Percentiles rank a stretch among this genome's conserved stretches.
These are phyloP conservation scores for Phortica okadai DNA, from an alignment of 2,888 invertebrate species.

Conservation along the genomic window DNA sequence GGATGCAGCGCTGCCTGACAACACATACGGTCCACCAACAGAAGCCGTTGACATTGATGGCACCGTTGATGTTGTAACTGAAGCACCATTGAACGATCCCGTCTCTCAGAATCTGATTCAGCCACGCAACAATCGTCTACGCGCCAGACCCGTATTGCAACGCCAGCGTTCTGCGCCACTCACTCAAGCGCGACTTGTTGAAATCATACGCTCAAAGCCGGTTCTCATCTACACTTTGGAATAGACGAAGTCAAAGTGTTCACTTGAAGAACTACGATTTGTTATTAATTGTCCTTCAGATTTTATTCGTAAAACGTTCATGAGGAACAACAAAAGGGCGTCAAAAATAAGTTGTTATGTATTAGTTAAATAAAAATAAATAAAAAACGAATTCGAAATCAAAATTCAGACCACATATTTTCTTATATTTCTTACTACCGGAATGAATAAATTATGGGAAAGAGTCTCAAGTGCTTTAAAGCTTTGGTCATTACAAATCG, in stretches of 20 bases:
- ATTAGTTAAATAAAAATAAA: too few relatives aligned
- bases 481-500: too few relatives aligned
- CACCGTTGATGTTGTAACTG: constrained; percentile 38
- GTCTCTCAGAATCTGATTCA: constrained; percentile 62
- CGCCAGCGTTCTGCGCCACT: constrained; percentile 52
- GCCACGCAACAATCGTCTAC: constrained; percentile 55
- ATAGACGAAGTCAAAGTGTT: constrained; percentile 22
- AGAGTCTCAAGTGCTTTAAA: too few relatives aligned
- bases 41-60: constrained; percentile 50
- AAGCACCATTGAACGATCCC: constrained; percentile 30
- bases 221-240: constrained; percentile 64
- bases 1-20: constrained; percentile 31
- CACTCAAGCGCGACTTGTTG: constrained; percentile 41
- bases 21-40: constrained; percentile 27
- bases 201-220: constrained; percentile 63
- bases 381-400: too few relatives aligned
- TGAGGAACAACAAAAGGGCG: too few relatives aligned
- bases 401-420: too few relatives aligned
- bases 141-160: constrained; percentile 52
- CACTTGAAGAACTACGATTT: not conserved
- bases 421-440: too few relatives aligned
- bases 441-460: too few relatives aligned
- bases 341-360: too few relatives aligned
- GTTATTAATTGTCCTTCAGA: not conserved
- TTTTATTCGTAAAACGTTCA: too few relatives aligned